Base-by-base conservation (phyloP, 2,888 invertebrate genomes). In the Dryobotodes eremita region DNA sequence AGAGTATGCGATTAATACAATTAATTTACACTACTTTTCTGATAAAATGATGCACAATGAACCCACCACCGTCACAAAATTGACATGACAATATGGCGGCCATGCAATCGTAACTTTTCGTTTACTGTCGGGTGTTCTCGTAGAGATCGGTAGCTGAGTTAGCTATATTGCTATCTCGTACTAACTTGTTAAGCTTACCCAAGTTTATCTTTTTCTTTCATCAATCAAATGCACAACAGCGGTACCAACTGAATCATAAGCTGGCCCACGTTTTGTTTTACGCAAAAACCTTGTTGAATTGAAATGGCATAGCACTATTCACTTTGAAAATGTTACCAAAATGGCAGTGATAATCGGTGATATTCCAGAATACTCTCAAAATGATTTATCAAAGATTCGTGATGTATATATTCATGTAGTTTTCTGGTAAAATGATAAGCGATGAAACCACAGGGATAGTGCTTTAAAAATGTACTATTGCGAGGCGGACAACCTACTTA, bases 81-180 rank as follows among this genome's bases (percentile, higher is more conserved):
- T 96, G 95, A 95, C 95, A 96, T 93, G 91, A 95, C 95, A 96
- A 96, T 92, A 96, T 96, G 96, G 96, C 96, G 95, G 90, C 94
- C 92, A 80, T 86, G 92, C 92, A 91, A 88, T 94, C 93, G 93
- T 86, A 77, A 79, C 68, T 69, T 84, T 87, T 93, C 94, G 94
- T 87, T 75, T 8, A 71, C 53, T 57, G 82, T 93, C 94, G 93
- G 83, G 55, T 79, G 46, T 61, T 55, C 76, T 88, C 91, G 92
- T 74, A 66, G 46, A 50, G n/a, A 11, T 74, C 59, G 66, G 65
- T 84, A 26, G 23, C 17, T 1, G 46, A 36, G 55, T 23, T 70
- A 71, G 85, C 87, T 88, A 57, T 91, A 84, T 79, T 78, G 83
- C 81, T 85, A 20, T 86, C 86, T 89, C 89, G 50, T 70, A 91